These are phyloP conservation scores for Gryllus bimaculatus DNA, from an alignment of 1,140 invertebrate genomes.

Conservation along the genomic window DNA sequence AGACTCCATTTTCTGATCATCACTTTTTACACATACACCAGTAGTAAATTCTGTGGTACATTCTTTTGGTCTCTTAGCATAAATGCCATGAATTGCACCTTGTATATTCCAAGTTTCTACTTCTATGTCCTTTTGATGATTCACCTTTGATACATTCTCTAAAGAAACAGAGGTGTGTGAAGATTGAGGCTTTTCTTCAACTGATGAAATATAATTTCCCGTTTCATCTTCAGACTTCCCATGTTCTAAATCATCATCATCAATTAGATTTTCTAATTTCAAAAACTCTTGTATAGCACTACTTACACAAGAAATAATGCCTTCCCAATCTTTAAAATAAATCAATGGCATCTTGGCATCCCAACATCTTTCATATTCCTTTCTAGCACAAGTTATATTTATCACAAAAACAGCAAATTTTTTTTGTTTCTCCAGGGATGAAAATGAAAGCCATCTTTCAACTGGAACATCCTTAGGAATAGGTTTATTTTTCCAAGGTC, in stretches of 20 bases:
- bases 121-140: not conserved
- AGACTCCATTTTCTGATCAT: too few relatives aligned
- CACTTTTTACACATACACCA: too few relatives aligned
- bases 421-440: constrained; percentile 30
- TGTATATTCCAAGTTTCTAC: not conserved
- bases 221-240: not conserved
- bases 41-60: not conserved
- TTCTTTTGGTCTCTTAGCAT: not conserved
- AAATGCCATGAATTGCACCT: not conserved
- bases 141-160: not conserved
- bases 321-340: constrained; percentile 50
- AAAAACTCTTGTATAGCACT: constrained; percentile 38
- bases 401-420: constrained; percentile 46
- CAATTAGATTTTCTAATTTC: constrained; percentile 19
- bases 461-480: constrained; percentile 18
- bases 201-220: too few relatives aligned
- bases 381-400: constrained; percentile 46
- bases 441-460: constrained; percentile 21
- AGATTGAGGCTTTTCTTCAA: too few relatives aligned
- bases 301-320: constrained; percentile 41
- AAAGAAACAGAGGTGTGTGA: too few relatives aligned
- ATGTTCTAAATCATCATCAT: not conserved
- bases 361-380: constrained; percentile 45
- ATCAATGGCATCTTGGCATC: constrained; percentile 42
- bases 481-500: constrained; percentile 20